Conservation (phyloP, 2,113 vertebrate species). For the Colinus virginianus region DNA sequence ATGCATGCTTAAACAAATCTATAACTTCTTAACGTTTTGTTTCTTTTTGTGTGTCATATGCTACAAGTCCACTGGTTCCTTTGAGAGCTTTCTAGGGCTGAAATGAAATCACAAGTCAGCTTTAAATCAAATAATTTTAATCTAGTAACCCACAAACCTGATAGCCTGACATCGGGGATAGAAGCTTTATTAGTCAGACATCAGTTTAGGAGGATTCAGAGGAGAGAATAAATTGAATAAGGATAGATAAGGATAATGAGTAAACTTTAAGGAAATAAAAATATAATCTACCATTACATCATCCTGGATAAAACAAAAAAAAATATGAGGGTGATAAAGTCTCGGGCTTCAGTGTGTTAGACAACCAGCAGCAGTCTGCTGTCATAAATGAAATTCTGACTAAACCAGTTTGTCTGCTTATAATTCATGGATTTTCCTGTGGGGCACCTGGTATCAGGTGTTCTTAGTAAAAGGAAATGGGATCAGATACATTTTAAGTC, state of each 20-base stretch:
- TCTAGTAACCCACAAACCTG: neutral
- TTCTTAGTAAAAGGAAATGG: neutral
- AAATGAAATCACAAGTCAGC: conserved; percentile 35
- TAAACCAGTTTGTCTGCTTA: neutral
- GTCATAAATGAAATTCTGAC: neutral
- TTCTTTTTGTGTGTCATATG: neutral
- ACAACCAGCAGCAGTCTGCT: neutral
- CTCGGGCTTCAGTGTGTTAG: neutral
- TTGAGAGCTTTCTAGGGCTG: conserved; percentile 36
- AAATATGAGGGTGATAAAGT: neutral
- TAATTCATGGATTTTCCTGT: conserved; percentile 12
- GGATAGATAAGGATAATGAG: neutral
- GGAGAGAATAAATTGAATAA: neutral
- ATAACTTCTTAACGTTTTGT: neutral
- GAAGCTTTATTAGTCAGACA: neutral
- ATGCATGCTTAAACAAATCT: neutral
- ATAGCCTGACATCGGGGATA: neutral
- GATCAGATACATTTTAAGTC: neutral
- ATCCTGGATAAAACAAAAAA: neutral
- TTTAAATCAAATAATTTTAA: neutral
- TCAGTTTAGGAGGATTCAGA: neutral
- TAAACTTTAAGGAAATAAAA: conserved; percentile 3
- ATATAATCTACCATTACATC: neutral
- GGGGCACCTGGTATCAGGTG: neutral
- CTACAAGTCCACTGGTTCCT: conserved; percentile 12